Percentiles rank a stretch among this genome's conserved stretches.
These are phyloP conservation scores for Myotis brandtii DNA, from an alignment of 2,113 vertebrate genomes.

Conservation along the genomic window DNA sequence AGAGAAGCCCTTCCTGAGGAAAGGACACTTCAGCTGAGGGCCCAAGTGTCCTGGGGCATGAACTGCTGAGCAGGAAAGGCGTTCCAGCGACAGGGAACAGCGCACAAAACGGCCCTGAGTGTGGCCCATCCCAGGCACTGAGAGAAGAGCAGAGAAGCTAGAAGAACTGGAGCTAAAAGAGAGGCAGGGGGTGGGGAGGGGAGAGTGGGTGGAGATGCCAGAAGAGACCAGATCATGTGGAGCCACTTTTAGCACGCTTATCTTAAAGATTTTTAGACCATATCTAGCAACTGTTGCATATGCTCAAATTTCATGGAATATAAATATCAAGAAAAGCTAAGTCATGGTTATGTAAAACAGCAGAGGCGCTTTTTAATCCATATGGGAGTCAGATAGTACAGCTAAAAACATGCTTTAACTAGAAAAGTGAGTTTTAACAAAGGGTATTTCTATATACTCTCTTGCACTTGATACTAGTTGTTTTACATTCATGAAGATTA, in stretches of 20 bases:
- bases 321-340: slow-evolving; percentile 35
- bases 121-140: neutral
- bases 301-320: slow-evolving; percentile 2
- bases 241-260: neutral
- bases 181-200: too few relatives aligned
- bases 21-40: neutral
- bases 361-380: neutral
- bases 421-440: neutral
- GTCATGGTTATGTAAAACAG: slow-evolving; percentile 37
- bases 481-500: neutral
- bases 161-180: neutral
- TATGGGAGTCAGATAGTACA: neutral
- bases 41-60: neutral
- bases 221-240: neutral
- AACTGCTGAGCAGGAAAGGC: neutral
- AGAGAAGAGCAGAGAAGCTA: neutral
- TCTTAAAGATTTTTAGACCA: neutral
- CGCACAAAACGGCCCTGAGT: rapidly evolving
- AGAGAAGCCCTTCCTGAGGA: slow-evolving; percentile 34
- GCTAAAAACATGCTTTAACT: neutral
- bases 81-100: rapidly evolving
- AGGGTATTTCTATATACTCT: neutral
- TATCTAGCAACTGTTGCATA: neutral
- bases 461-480: neutral
- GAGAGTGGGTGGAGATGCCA: neutral